Evolutionary conservation across 2,113 vertebrate species (phyloP).

Genomic region (Oxygymnocypris stewartii): DNA sequence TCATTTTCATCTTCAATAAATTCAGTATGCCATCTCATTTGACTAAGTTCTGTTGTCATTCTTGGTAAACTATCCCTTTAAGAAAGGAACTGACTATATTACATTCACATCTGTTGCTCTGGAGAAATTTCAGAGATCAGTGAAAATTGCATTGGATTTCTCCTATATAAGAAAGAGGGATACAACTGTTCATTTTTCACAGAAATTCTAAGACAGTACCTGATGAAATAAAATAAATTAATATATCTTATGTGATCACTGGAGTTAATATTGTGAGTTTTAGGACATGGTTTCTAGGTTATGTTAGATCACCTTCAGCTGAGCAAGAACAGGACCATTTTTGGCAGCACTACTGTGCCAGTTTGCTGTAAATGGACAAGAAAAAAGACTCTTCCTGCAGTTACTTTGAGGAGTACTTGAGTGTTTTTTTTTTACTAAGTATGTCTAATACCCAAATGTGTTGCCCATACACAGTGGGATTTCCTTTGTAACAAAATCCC

Average conservation of each 20-base stretch:
- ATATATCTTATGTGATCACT: conserved; percentile 4
- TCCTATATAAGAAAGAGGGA: neutral
- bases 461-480: neutral
- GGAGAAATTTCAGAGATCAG: neutral
- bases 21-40: no score
- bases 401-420: neutral
- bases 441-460: neutral
- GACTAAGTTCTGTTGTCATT: neutral
- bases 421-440: neutral
- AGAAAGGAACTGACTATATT: neutral
- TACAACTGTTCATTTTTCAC: neutral
- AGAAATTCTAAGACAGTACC: neutral
- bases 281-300: conserved; percentile 23
- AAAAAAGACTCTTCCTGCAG: neutral
- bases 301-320: conserved; percentile 20
- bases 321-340: conserved; percentile 21
- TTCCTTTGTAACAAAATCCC: neutral
- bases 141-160: neutral
- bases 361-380: conserved; percentile 18
- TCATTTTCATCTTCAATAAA: no score
- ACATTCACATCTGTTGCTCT: neutral
- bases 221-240: neutral
- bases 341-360: conserved; percentile 3
- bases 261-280: neutral
- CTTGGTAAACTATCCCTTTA: neutral